These are phyloP conservation scores for Megaleporinus macrocephalus DNA, from an alignment of 2,113 vertebrate species.

Conservation along the genomic window DNA sequence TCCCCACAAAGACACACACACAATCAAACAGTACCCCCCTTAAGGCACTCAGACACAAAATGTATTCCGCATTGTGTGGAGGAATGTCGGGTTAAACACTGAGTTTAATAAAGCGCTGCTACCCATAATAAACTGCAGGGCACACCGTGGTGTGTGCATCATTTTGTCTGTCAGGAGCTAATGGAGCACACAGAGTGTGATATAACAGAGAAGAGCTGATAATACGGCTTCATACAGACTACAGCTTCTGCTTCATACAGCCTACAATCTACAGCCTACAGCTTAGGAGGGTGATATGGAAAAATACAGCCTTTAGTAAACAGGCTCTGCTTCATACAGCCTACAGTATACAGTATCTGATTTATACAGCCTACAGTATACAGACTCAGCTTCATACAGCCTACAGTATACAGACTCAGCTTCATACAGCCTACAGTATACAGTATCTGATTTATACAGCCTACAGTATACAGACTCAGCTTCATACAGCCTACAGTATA, in stretches of 20 bases:
- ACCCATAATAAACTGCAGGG: slow-evolving; percentile 25
- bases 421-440: no score
- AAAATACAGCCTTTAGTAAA: no score
- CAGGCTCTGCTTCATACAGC: no score
- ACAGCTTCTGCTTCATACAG: neutral
- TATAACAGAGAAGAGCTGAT: slow-evolving; percentile 33
- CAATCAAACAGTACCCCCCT: neutral
- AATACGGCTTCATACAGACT: neutral
- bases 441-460: no score
- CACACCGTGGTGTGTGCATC: slow-evolving; percentile 8
- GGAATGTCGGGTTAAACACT: slow-evolving; percentile 12
- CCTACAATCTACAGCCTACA: no score
- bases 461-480: no score
- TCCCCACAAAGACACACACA: neutral
- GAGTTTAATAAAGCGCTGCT: slow-evolving; percentile 7
- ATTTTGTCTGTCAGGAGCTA: slow-evolving; percentile 42
- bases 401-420: no score
- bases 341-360: no score
- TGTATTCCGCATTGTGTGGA: neutral
- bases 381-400: no score
- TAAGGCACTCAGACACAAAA: neutral
- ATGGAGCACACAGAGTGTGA: slow-evolving; percentile 40
- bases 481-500: no score
- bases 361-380: no score
- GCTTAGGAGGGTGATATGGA: no score